Base-by-base conservation (phyloP, 2,888 invertebrate species). In the Neoascia interrupta region DNA sequence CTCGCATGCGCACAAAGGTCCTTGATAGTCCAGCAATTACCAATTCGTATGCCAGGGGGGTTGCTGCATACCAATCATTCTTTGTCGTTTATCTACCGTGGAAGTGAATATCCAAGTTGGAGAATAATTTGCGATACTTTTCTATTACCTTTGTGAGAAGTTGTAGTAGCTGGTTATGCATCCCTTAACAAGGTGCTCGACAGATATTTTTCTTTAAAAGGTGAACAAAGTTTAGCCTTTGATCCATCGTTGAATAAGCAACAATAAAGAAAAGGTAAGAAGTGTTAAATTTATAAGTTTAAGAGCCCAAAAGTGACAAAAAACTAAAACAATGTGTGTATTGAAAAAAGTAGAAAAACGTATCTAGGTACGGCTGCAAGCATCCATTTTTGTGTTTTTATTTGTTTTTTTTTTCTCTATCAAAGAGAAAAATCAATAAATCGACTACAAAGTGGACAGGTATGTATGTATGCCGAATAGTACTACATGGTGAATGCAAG, bases 381-480 rank as follows among this genome's bases (percentile, higher is more conserved):
- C 11, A 26, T 37, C 18, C 15, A 54, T 54, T 54, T 66, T 23
- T 10, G 10, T 66, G 54, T 66, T 60, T 31, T 26, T 19, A 45
- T 60, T 53, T 51, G 15, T 18, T 34, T 47, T 41, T 21, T 54
- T 23, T 49, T 34, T 41, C 60, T 34, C 49, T 28, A 4, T 41
- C 5, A 31, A n/a, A 43, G n/a, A 63, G 75, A 70, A 75, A 75
- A 75, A 75, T 75, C 75, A 56, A 75, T 75, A 75, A 75, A 51
- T 69, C 43, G 63, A 63, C 49, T 41, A 56, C 43, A 61, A 26
- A 61, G 54, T 63, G 69, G 69, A 69, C 75, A 69, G 75, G 75
- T 75, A 75, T 69, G 47, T 28, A 51, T 58, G 45, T 23, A 51
- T 18, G 43, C 19, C 13, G 3, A 36, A 1, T 11, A 8, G 13